Conservation (phyloP, 2,113 vertebrate species). For the Trogon melanurus region DNA sequence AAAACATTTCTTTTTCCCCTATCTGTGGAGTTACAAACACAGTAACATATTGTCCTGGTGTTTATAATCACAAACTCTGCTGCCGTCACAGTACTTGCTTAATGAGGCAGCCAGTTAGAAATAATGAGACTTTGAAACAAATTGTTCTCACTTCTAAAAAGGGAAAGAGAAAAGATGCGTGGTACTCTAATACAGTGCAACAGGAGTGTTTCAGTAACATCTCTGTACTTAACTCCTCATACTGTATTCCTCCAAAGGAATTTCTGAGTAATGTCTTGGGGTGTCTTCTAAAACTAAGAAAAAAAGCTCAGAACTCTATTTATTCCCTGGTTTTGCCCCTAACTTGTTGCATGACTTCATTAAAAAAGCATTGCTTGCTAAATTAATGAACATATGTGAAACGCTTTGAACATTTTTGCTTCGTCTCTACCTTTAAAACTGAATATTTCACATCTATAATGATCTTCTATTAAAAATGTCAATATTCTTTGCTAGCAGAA, state of each 20-base stretch:
- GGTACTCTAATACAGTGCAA: neutral
- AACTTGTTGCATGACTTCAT: conserved; percentile 39
- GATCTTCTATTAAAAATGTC: conserved; percentile 21
- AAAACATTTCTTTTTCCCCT: conserved; percentile 62
- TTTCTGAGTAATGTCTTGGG: neutral
- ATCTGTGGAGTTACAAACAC: conserved; percentile 53
- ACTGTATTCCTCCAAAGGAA: neutral
- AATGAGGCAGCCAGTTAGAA: conserved; percentile 71
- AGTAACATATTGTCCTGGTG: conserved; percentile 68
- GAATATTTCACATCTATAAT: conserved; percentile 11
- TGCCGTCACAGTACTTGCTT: conserved; percentile 66
- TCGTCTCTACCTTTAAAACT: neutral
- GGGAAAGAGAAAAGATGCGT: conserved; percentile 2
- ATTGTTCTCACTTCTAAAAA: conserved; percentile 62
- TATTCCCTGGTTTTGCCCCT: neutral
- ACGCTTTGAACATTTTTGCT: conserved; percentile 32
- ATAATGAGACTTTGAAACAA: conserved; percentile 70
- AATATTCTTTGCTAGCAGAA: conserved; percentile 10
- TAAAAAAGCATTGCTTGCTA: conserved; percentile 25
- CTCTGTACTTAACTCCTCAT: neutral
- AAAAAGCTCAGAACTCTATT: neutral
- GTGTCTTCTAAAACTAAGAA: neutral
- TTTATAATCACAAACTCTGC: conserved; percentile 69
- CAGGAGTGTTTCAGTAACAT: neutral
- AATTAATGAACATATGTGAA: conserved; percentile 29